Conservation (phyloP, 2,113 vertebrate species). For the Tautogolabrus adspersus region DNA sequence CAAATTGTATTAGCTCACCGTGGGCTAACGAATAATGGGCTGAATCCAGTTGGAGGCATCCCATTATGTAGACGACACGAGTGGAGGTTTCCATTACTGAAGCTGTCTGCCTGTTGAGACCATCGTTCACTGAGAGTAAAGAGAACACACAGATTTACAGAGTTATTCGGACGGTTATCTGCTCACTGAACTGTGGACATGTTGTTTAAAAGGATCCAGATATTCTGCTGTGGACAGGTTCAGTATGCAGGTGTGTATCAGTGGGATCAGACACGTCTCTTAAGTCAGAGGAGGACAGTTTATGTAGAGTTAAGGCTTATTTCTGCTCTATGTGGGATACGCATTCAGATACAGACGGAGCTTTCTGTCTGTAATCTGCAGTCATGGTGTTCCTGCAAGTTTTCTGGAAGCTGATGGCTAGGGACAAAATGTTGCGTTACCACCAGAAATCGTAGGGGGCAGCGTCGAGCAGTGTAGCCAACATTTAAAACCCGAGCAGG, state of each 20-base stretch:
- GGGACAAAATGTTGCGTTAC: too few relatives aligned
- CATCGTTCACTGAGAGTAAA: conserved; percentile 19
- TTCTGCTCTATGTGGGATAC: too few relatives aligned
- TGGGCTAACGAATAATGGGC: conserved; percentile 32
- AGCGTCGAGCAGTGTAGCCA: too few relatives aligned
- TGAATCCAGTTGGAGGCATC: conserved; percentile 31
- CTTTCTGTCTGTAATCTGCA: too few relatives aligned
- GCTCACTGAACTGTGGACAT: neutral
- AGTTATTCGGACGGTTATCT: neutral
- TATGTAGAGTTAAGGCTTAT: neutral
- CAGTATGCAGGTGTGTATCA: neutral
- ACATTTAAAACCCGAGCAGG: too few relatives aligned
- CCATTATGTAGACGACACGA: conserved; percentile 28
- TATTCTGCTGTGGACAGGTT: neutral
- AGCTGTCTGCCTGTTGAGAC: conserved; percentile 12
- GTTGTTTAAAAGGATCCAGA: neutral
- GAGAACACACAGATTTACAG: neutral
- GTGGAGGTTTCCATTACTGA: conserved; percentile 29
- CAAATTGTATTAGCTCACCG: conserved; percentile 40
- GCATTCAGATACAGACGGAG: too few relatives aligned
- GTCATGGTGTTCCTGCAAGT: too few relatives aligned
- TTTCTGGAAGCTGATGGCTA: too few relatives aligned
- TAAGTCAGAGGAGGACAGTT: neutral
- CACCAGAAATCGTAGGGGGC: too few relatives aligned
- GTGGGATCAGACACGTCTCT: neutral